Conservation (phyloP, 1,140 invertebrate genomes). For the Cylas formicarius region DNA sequence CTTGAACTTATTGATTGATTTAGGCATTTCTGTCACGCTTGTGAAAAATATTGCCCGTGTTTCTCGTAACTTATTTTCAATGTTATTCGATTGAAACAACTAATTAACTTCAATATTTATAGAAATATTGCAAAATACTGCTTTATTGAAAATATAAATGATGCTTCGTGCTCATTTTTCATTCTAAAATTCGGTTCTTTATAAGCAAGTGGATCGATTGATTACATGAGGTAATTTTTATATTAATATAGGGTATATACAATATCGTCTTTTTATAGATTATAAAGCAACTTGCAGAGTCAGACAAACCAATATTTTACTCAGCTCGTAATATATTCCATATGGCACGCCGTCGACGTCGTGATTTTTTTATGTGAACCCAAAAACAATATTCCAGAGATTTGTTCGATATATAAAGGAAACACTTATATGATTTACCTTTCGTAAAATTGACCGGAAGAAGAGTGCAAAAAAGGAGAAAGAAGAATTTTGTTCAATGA, state of each 20-base stretch:
- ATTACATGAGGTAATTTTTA: no score
- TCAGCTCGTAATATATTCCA: conserved; percentile 21
- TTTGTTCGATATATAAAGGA: conserved; percentile 23
- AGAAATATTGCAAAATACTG: conserved; percentile 7
- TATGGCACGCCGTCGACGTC: conserved; percentile 10
- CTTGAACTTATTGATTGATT: no score
- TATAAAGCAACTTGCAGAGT: no score
- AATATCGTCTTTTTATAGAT: no score
- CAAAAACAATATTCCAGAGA: conserved; percentile 19
- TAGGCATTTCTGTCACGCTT: conserved; percentile 14
- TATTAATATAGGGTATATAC: no score
- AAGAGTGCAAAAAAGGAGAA: conserved; percentile 35
- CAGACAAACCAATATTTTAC: no score
- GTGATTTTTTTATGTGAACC: conserved; percentile 19
- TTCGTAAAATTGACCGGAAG: conserved; percentile 32
- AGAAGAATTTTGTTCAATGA: no score
- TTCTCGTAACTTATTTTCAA: no score
- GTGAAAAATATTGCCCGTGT: conserved; percentile 13
- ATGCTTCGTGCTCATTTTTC: no score
- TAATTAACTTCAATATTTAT: conserved; percentile 11
- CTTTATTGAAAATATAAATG: no score
- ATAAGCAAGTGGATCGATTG: no score
- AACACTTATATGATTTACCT: conserved; percentile 29
- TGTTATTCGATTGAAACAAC: conserved; percentile 12
- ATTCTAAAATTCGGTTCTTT: no score